Evolutionary conservation across 2,888 invertebrate species (phyloP).

Genomic region (Nephrocerus scutellatus): DNA sequence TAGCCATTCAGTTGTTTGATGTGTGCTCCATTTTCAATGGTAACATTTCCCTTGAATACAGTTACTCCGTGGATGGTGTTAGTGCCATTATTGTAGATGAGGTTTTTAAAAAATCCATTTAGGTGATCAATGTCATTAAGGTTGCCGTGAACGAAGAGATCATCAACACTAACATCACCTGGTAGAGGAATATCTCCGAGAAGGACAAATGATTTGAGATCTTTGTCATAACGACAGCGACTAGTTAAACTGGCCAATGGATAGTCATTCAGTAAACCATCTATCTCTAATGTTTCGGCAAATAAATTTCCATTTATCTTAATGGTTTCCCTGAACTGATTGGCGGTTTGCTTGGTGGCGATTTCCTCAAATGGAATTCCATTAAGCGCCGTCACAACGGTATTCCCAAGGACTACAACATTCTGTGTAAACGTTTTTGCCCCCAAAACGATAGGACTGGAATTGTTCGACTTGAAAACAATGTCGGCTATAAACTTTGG

Average conservation of each 20-base stretch:
- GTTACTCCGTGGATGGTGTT: too few species aligned
- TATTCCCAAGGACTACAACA: slow-evolving; percentile 34
- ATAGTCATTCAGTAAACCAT: slow-evolving; percentile 26
- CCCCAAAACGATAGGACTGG: slow-evolving; percentile 23
- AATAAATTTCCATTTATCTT: slow-evolving; percentile 34
- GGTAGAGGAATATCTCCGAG: slow-evolving; percentile 28
- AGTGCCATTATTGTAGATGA: slow-evolving; percentile 36
- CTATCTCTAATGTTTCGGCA: slow-evolving; percentile 25
- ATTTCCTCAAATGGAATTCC: slow-evolving; percentile 41
- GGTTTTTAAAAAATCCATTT: slow-evolving; percentile 31
- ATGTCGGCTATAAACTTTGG: slow-evolving; percentile 44
- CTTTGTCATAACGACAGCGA: slow-evolving; percentile 29
- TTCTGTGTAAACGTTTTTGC: slow-evolving; percentile 30
- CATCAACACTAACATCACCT: slow-evolving; percentile 21
- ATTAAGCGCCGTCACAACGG: slow-evolving; percentile 44
- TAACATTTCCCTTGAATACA: slow-evolving; percentile 39
- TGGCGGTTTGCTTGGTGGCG: slow-evolving; percentile 37
- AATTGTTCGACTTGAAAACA: slow-evolving; percentile 40
- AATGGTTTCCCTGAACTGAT: slow-evolving; percentile 30
- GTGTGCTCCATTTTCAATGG: slow-evolving; percentile 36
- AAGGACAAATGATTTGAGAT: slow-evolving; percentile 30
- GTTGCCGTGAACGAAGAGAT: slow-evolving; percentile 31
- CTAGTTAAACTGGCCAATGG: slow-evolving; percentile 20
- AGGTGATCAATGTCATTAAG: slow-evolving; percentile 32
- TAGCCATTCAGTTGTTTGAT: slow-evolving; percentile 39